A percentile compares a stretch with the other conserved stretches of the same genome.
Conservation (phyloP, 1,140 invertebrate genomes). For the Ceratina calcarata region DNA sequence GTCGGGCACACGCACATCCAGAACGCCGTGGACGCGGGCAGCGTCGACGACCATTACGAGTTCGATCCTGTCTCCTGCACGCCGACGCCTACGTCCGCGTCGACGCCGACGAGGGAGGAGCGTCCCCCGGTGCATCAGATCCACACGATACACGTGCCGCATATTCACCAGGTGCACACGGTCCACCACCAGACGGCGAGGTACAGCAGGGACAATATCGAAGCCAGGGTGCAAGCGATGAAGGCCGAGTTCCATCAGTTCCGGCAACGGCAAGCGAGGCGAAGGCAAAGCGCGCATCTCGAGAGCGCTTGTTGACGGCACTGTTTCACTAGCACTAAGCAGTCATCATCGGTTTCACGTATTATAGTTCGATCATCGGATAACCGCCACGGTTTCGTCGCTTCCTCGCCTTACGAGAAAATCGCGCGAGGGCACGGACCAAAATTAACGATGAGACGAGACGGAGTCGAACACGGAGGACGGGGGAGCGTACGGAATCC, state of each 20-base stretch:
- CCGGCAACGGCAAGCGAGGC: constrained; percentile 90
- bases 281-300: constrained; percentile 85
- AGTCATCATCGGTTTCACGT: background rate
- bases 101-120: constrained; percentile 83
- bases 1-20: constrained; percentile 55
- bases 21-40: constrained; percentile 87
- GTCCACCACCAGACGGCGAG: constrained; percentile 77
- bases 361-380: constrained; percentile 11
- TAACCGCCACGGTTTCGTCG: no score
- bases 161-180: constrained; percentile 74
- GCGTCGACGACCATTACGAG: constrained; percentile 97
- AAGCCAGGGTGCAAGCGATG: constrained; percentile 95
- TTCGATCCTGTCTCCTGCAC: constrained; percentile 90
- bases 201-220: constrained; percentile 87
- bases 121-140: constrained; percentile 77
- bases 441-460: no score
- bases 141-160: constrained; percentile 70
- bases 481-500: background rate
- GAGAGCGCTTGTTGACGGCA: constrained; percentile 87
- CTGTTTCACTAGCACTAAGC: constrained; percentile 8
- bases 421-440: no score
- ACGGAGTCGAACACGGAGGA: background rate
- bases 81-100: constrained; percentile 86
- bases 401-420: no score
- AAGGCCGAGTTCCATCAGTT: constrained; percentile 97